Base-by-base conservation (phyloP, 2,113 vertebrate species). In the Epinephelus moara region DNA sequence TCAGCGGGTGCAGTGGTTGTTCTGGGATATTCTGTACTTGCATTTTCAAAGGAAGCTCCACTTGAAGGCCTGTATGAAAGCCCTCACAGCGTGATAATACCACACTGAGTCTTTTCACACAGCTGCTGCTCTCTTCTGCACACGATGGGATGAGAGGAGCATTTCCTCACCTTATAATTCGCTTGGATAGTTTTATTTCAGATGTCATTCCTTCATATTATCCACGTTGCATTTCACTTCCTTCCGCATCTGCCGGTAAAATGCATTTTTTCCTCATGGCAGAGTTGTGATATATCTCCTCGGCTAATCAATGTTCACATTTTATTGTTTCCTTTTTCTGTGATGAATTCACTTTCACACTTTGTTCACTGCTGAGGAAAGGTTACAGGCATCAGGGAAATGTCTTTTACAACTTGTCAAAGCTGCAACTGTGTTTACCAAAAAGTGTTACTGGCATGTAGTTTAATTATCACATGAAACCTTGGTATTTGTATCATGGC, bases 101-200 rank as follows among this genome's bases (percentile, higher is more conserved):
- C 83, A 77, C 85, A 59, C 56, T 45, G 55, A 60, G 66, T 78
- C 73, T 76, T 85, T 85, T 85, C 79, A 86, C 68, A 66, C 82
- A 69, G 63, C 75, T 64, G n/a, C 75, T 69, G 42, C 62, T 74
- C 71, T 85, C 70, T 49, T 56, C 78, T 80, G 61, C 62, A 73
- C 64, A 63, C 17, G 62, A 61, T 49, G 8, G 61, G 75, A 57
- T 56, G 75, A 68, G 53, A 70, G 25, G 69, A 75, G 69, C 64
- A 76, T 88, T 78, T 89, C 79, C 80, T 69, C 78, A 87, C 76
- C 81, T 90, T 68, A 88, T 90, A 88, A 84, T 77, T 83, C 37
- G 73, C 90, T 91, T 78, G 79, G 75, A 78, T 93, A 87, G 87
- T 91, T 93, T 94, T 72, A 85, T 81, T 73, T 85, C 73, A 78